Conservation (phyloP, 2,797 vertebrate genomes). For the Arrhamphus sclerolepis region DNA sequence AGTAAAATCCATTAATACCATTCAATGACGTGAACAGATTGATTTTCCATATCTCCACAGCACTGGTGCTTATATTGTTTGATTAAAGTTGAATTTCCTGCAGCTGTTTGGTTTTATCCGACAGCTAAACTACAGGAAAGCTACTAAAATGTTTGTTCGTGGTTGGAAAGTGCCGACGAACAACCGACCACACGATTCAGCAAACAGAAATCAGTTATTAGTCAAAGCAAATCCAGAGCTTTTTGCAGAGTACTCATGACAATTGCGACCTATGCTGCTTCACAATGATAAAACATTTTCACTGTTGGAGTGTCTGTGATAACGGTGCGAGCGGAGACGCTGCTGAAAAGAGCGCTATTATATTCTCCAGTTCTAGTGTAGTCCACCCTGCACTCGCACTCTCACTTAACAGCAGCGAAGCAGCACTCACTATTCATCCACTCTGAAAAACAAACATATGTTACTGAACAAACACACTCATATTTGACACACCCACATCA, state of each 20-base stretch:
- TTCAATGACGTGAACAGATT: too few relatives aligned
- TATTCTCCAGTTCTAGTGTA: constrained; percentile 14
- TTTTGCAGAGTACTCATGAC: background rate
- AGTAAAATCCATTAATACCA: too few relatives aligned
- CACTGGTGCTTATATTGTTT: too few relatives aligned
- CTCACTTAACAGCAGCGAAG: constrained; percentile 26
- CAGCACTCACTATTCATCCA: constrained; percentile 45
- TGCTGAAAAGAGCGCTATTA: constrained; percentile 33
- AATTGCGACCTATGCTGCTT: too few relatives aligned
- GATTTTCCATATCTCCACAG: too few relatives aligned
- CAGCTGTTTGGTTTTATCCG: too few relatives aligned
- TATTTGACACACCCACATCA: constrained; percentile 15
- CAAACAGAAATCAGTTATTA: background rate
- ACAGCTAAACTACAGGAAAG: too few relatives aligned
- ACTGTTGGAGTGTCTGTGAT: background rate
- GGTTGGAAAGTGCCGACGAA: too few relatives aligned
- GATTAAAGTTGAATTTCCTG: too few relatives aligned
- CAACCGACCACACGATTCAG: too few relatives aligned
- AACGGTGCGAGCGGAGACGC: constrained; percentile 7
- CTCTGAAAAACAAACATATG: constrained; percentile 32
- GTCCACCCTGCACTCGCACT: constrained; percentile 12
- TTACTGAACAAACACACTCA: constrained; percentile 40
- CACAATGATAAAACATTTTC: background rate
- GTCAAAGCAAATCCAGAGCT: background rate
- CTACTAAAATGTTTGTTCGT: too few relatives aligned